A percentile compares a stretch with the other conserved stretches of the same genome.
Evolutionary conservation across 2,797 vertebrate genomes (phyloP).

Genomic region (Aplochiton taeniatus): DNA sequence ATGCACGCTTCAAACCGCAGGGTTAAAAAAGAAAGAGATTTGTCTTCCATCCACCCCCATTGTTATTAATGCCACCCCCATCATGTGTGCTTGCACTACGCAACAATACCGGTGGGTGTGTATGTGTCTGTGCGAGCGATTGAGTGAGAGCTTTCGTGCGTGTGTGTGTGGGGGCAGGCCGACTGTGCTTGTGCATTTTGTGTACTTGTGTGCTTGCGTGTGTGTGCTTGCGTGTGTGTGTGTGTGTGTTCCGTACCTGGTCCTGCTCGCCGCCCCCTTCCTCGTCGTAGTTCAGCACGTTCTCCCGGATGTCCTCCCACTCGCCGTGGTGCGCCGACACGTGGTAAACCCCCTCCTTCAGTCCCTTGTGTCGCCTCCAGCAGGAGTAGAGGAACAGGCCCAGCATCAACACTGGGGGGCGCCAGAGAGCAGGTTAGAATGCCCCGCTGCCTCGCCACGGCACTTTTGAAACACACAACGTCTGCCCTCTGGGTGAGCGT

Average conservation of each 20-base stretch:
- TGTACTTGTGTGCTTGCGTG: neutral
- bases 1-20: too few species aligned
- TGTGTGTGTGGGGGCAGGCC: too few species aligned
- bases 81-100: too few species aligned
- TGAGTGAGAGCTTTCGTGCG: too few species aligned
- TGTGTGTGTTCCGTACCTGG: constrained; percentile 69
- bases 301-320: constrained; percentile 88
- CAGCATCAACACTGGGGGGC: constrained; percentile 80
- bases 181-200: neutral
- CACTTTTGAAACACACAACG: too few species aligned
- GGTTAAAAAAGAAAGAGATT: too few species aligned
- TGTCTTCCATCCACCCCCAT: too few species aligned
- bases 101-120: too few species aligned
- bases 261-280: constrained; percentile 90
- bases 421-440: constrained; percentile 66
- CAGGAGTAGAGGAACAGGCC: constrained; percentile 82
- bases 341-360: constrained; percentile 80
- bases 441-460: neutral
- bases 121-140: too few species aligned
- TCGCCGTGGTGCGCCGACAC: constrained; percentile 80
- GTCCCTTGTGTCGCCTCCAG: constrained; percentile 79
- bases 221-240: neutral
- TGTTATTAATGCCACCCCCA: too few species aligned
- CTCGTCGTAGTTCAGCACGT: constrained; percentile 89
- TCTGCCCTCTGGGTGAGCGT: too few species aligned